These are phyloP conservation scores for Blastobasis lacticolella DNA, from an alignment of 2,888 invertebrate genomes.

Conservation along the genomic window DNA sequence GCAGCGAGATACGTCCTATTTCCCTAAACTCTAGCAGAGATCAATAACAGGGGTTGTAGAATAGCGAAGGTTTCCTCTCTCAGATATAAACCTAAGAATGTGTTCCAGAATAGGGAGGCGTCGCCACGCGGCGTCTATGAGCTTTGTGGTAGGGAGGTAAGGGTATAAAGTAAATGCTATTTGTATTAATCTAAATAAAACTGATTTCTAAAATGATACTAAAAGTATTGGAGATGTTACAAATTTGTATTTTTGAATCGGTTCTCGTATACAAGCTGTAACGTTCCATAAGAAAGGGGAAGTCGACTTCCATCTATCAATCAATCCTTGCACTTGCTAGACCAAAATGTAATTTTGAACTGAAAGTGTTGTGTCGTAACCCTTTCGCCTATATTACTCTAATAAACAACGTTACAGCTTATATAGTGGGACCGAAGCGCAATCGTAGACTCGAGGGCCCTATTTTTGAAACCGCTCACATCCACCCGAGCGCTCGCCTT, in stretches of 20 bases:
- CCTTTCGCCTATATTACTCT: too few species aligned
- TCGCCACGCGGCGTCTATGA: constrained; percentile 57
- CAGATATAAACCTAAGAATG: constrained; percentile 51
- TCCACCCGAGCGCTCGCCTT: too few species aligned
- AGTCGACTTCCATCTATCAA: too few species aligned
- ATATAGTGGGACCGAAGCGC: too few species aligned
- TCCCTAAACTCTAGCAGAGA: constrained; percentile 4
- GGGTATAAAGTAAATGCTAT: constrained; percentile 60
- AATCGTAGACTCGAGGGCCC: too few species aligned
- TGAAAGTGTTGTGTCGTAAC: too few species aligned
- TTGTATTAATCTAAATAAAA: constrained; percentile 49
- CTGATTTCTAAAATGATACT: constrained; percentile 63
- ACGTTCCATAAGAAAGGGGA: too few species aligned
- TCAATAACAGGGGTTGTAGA: neutral
- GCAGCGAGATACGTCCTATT: constrained; percentile 34
- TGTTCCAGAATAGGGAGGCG: constrained; percentile 35
- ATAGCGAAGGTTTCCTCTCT: constrained; percentile 38
- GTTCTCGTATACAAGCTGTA: too few species aligned
- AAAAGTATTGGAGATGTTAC: constrained; percentile 69
- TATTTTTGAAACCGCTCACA: too few species aligned
- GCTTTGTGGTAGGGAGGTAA: constrained; percentile 68
- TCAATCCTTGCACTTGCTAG: too few species aligned
- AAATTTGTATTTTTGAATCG: constrained; percentile 66
- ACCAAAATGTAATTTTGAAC: too few species aligned
- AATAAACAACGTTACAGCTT: too few species aligned